Percentiles rank a stretch among this genome's conserved stretches.
Evolutionary conservation across 92 coral and sea anemone genomes (phyloP).

Genomic region (Zoanthus sansibaricus): DNA sequence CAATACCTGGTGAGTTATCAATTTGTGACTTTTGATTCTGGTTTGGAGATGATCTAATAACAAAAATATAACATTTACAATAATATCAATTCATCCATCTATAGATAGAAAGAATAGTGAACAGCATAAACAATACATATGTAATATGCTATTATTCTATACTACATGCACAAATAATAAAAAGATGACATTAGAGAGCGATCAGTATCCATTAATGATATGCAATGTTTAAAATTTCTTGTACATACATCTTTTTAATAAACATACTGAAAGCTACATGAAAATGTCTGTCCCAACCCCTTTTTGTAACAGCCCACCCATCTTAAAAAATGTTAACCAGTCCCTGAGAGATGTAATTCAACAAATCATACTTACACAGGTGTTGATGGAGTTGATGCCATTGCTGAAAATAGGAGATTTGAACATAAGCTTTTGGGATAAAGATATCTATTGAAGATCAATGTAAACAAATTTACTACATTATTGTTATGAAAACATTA

Average conservation of each 20-base stretch:
- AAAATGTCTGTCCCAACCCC: slow-evolving; percentile 16
- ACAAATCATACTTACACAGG: slow-evolving; percentile 4
- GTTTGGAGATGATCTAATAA: neutral
- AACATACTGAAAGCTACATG: slow-evolving; percentile 11
- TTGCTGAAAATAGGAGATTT: slow-evolving; percentile 7
- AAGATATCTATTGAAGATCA: slow-evolving; percentile 1
- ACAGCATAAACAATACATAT: slow-evolving; percentile 9
- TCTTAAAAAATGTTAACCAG: slow-evolving; percentile 9
- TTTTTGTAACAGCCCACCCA: slow-evolving; percentile 12
- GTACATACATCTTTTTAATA: slow-evolving; percentile 8
- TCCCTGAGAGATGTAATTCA: slow-evolving; percentile 12
- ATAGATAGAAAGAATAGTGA: slow-evolving; percentile 6
- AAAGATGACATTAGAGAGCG: slow-evolving; percentile 9
- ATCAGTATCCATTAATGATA: slow-evolving; percentile 9
- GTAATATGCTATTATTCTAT: slow-evolving; percentile 11
- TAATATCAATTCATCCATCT: slow-evolving; percentile 12
- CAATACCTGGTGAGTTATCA: slow-evolving; percentile 12
- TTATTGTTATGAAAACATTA: slow-evolving; percentile 4
- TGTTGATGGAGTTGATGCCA: slow-evolving; percentile 16
- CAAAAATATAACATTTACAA: slow-evolving; percentile 2
- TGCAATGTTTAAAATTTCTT: slow-evolving; percentile 6
- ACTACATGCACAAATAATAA: slow-evolving; percentile 6
- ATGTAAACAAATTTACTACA: slow-evolving; percentile 11
- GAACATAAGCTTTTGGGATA: slow-evolving; percentile 11
- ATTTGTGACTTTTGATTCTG: slow-evolving; percentile 9